These are phyloP conservation scores for Prinia subflava DNA, from an alignment of 2,113 vertebrate species.

Conservation along the genomic window DNA sequence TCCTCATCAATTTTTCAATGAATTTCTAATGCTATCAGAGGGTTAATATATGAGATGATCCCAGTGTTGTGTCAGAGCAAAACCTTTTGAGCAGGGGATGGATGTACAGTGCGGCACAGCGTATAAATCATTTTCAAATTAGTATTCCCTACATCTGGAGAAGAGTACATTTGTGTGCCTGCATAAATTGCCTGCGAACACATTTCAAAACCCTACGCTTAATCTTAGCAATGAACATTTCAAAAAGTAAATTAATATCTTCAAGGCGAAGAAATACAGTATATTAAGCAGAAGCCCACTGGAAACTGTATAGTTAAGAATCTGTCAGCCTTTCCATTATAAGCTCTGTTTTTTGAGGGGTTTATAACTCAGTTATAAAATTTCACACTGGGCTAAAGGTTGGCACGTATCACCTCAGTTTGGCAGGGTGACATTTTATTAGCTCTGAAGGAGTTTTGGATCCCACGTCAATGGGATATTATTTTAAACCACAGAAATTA, in stretches of 20 bases:
- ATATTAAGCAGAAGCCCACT: constrained; percentile 76
- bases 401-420: constrained; percentile 65
- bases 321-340: constrained; percentile 76
- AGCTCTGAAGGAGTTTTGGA: constrained; percentile 72
- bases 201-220: constrained; percentile 78
- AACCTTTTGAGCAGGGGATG: constrained; percentile 73
- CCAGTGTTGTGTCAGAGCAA: constrained; percentile 72
- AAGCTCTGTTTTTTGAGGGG: constrained; percentile 69
- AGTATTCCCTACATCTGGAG: constrained; percentile 75
- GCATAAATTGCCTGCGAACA: constrained; percentile 80
- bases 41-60: constrained; percentile 68
- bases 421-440: constrained; percentile 71
- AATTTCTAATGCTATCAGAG: constrained; percentile 42
- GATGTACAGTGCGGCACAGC: constrained; percentile 24
- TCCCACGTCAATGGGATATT: constrained; percentile 64
- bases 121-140: constrained; percentile 81
- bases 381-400: constrained; percentile 72
- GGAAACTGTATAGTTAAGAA: constrained; percentile 75
- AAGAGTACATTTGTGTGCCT: constrained; percentile 75
- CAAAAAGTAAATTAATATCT: constrained; percentile 82
- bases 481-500: constrained; percentile 70
- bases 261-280: constrained; percentile 77
- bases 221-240: constrained; percentile 82
- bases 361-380: constrained; percentile 78
- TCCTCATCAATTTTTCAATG: constrained; percentile 65